Conservation (phyloP, 2,113 vertebrate species). For the Pelobates fuscus region DNA sequence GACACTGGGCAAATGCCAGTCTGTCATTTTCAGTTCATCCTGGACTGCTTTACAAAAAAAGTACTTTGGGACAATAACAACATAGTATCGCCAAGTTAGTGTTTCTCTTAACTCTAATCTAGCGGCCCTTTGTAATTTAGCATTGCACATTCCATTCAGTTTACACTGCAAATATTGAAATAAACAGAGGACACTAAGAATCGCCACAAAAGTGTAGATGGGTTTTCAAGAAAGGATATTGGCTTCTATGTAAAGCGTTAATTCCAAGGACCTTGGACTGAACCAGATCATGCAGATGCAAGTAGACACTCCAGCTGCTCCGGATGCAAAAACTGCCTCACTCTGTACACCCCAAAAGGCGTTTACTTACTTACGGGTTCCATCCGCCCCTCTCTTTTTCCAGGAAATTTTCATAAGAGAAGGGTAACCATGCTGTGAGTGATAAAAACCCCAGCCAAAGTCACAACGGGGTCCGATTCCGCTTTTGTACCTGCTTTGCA, state of each 20-base stretch:
- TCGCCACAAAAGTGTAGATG: constrained; percentile 10
- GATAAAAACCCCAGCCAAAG: constrained; percentile 71
- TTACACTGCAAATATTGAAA: constrained; percentile 14
- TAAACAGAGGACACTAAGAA: constrained; percentile 4
- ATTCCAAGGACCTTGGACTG: constrained; percentile 14
- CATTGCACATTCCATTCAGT: constrained; percentile 2
- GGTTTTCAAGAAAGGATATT: background rate
- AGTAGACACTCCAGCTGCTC: constrained; percentile 55
- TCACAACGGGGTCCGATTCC: constrained; percentile 63
- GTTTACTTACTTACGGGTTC: constrained; percentile 76
- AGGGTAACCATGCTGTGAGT: constrained; percentile 72
- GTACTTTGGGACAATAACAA: constrained; percentile 15
- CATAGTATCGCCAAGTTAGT: background rate
- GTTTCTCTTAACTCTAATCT: background rate
- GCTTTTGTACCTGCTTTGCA: constrained; percentile 72
- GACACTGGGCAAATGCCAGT: constrained; percentile 35
- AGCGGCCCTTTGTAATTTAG: background rate
- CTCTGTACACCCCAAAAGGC: constrained; percentile 65
- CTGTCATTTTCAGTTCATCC: constrained; percentile 40
- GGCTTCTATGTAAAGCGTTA: constrained; percentile 28
- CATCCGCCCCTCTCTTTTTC: constrained; percentile 71
- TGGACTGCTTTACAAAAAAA: constrained; percentile 19
- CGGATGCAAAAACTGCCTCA: constrained; percentile 53
- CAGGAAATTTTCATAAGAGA: constrained; percentile 70
- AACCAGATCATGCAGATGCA: constrained; percentile 39